phyloP scores from a whole-genome alignment of 2,797 vertebrate species.

The Distichodus sexfasciatus region DNA sequence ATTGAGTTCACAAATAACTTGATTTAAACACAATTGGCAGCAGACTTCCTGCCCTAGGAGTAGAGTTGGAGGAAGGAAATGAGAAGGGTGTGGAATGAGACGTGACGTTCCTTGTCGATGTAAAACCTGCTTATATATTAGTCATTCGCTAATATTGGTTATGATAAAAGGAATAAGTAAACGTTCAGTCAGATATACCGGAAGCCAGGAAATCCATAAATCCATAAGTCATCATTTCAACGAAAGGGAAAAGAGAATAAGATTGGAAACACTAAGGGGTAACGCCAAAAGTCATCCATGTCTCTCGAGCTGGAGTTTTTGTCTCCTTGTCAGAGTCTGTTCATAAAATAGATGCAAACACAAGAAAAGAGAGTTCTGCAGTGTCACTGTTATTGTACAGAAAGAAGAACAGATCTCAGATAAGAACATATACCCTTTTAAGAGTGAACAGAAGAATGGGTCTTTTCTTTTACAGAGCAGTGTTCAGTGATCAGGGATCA shows the following conservation, averaged over 20 bases:
- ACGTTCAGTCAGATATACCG: not conserved
- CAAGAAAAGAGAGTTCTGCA: slow-evolving; percentile 22
- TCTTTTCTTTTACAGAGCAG: slow-evolving; percentile 39
- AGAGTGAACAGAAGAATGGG: slow-evolving; percentile 24
- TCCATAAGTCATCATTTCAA: not conserved
- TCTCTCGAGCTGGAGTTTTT: slow-evolving; percentile 1
- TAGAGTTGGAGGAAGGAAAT: not conserved
- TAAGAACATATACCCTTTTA: slow-evolving; percentile 39
- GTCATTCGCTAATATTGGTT: not conserved
- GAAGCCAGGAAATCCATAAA: not conserved
- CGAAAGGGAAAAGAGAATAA: not conserved
- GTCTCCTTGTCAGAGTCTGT: slow-evolving; percentile 20
- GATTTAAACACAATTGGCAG: not conserved
- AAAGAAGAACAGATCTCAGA: slow-evolving; percentile 33
- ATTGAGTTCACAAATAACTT: slow-evolving; percentile 17
- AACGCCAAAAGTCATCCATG: not conserved
- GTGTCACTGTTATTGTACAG: slow-evolving; percentile 20
- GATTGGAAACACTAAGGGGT: slow-evolving; percentile 1
- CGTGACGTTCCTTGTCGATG: not conserved
- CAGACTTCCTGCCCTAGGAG: not conserved
- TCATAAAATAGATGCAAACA: slow-evolving; percentile 19
- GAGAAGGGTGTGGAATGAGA: not conserved
- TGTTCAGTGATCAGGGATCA: slow-evolving; percentile 26
- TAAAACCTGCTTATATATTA: not conserved
- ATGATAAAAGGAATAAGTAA: not conserved